Base-by-base conservation (phyloP, 2,113 vertebrate genomes). In the Podocnemis expansa region DNA sequence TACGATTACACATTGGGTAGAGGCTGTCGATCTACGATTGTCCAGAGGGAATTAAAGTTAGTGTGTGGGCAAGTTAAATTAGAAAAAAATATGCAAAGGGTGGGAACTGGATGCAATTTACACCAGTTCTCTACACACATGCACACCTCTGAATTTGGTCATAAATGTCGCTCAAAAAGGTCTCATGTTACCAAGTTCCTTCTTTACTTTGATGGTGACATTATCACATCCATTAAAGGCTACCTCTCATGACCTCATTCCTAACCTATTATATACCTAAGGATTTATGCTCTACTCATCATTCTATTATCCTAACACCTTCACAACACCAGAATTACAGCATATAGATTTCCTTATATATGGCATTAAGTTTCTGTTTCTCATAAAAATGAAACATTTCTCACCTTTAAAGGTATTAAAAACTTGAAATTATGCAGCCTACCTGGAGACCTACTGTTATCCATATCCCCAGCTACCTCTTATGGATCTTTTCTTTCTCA, bases 171-270 rank as follows among this genome's bases (percentile, higher is more conserved):
- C 38, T 60, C 47, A 80, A 81, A 87, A 90, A 47, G 0, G 85
- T 4, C 8, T 2, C 34, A 16, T 0, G 0, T 27, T 87, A 3
- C 8, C 27, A 31, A 2, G 11, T 10, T 4, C 8, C 21, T 85
- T 17, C 1, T 41, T 47, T 82, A 24, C 47, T 90, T 27, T 86
- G 49, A 84, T 0, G 5, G 10, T 45, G 24, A 29, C 3, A 25
- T 91, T 85, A 81, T 75, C 5, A 21, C 2, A 56, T 8, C 31
- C 70, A 7, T 5, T 58, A 51, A 11, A 16, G 63, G 84, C 25
- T 3, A 45, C 85, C 38, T 10, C 19, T 41, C 8, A n/a, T 24
- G 25, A 52, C n/a, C 47, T 52, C n/a, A 75, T 45, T 45, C 24
- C 38, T 75, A 51, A 83, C 63, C 45, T 63, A 8, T 49, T 88